A percentile compares a stretch with the other conserved stretches of the same genome.
phyloP scores from a whole-genome alignment of 2,888 invertebrate species.

The Bedellia somnulentella region DNA sequence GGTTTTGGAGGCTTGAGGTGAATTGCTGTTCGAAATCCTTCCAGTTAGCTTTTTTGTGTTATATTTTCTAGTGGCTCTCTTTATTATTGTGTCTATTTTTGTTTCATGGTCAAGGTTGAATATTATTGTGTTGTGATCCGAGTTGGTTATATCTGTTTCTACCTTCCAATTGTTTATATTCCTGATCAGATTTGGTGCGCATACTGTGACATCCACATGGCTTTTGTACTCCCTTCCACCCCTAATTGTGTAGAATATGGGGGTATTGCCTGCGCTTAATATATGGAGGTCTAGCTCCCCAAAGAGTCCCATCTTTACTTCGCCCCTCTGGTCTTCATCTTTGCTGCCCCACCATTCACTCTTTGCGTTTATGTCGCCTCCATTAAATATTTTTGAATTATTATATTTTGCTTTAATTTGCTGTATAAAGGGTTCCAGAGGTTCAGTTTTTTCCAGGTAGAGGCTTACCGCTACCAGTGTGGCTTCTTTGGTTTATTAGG shows the following conservation, averaged over 20 bases:
- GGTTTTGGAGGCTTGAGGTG: too few relatives aligned
- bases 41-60: slow-evolving; percentile 5
- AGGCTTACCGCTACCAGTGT: too few relatives aligned
- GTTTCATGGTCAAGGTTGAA: neutral
- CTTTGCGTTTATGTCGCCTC: slow-evolving; percentile 4
- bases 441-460: slow-evolving; percentile 1
- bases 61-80: neutral
- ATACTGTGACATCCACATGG: slow-evolving; percentile 3
- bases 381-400: neutral
- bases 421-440: slow-evolving; percentile 1
- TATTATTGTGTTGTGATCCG: slow-evolving; percentile 6
- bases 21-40: neutral
- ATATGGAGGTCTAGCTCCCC: slow-evolving; percentile 2
- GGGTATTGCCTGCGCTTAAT: slow-evolving; percentile 1
- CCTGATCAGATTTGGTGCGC: neutral
- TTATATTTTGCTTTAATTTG: neutral
- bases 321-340: slow-evolving; percentile 1
- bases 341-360: slow-evolving; percentile 4
- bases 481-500: too few relatives aligned
- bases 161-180: slow-evolving; percentile 3
- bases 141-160: neutral
- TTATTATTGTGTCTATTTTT: neutral
- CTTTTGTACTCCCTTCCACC: too few relatives aligned
- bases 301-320: neutral
- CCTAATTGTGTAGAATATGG: slow-evolving; percentile 5